phyloP scores from a whole-genome alignment of 2,888 invertebrate genomes.

The Diachrysia chrysitis region DNA sequence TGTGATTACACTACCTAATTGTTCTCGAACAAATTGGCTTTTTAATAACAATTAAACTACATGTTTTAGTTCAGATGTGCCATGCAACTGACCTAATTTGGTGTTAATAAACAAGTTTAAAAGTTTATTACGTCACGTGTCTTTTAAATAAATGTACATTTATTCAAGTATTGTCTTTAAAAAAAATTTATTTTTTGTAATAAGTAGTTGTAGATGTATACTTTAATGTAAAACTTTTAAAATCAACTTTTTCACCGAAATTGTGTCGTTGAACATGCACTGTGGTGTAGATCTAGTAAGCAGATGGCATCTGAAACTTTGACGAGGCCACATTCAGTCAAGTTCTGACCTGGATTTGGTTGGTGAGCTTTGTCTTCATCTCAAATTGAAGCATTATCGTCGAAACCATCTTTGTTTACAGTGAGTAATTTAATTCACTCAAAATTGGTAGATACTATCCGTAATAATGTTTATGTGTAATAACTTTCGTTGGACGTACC shows the following conservation, averaged over 20 bases:
- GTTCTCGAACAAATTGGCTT: too few relatives aligned
- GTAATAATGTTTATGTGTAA: background rate
- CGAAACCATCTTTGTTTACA: conserved; percentile 28
- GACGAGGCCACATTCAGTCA: conserved; percentile 31
- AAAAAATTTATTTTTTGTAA: too few relatives aligned
- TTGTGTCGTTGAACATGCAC: conserved; percentile 9
- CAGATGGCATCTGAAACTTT: conserved; percentile 37
- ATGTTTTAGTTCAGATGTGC: too few relatives aligned
- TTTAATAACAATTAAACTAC: too few relatives aligned
- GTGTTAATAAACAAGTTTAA: background rate
- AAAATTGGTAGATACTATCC: conserved; percentile 12
- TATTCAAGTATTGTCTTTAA: too few relatives aligned
- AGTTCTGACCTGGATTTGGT: conserved; percentile 40
- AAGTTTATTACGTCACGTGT: too few relatives aligned
- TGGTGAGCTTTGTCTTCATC: conserved; percentile 35
- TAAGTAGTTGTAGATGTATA: too few relatives aligned
- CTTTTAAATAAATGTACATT: too few relatives aligned
- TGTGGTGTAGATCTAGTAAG: conserved; percentile 15
- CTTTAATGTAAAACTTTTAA: too few relatives aligned
- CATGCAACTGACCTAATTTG: background rate
- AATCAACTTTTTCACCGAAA: background rate
- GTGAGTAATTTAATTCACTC: conserved; percentile 12
- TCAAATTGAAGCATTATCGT: conserved; percentile 34
- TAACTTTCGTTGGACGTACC: conserved; percentile 8
- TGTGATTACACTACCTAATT: too few relatives aligned